These are phyloP conservation scores for Halocaridina rubra DNA, from an alignment of 2,888 invertebrate genomes.

Conservation along the genomic window DNA sequence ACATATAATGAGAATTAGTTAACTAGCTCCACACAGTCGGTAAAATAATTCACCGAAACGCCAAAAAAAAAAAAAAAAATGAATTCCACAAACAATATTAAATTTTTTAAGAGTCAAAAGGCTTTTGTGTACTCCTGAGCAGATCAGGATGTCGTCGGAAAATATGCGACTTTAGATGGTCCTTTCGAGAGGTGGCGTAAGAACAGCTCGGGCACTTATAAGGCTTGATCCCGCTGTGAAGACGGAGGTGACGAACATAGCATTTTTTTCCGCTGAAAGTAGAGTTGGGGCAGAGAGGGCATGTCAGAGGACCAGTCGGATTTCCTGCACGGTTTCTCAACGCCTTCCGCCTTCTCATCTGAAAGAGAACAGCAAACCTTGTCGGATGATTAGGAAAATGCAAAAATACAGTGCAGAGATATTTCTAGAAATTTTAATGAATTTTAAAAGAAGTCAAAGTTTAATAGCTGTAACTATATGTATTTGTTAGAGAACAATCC, in stretches of 20 bases:
- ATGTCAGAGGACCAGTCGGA: constrained; percentile 33
- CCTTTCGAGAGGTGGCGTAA: constrained; percentile 51
- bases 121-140: too few species aligned
- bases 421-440: too few species aligned
- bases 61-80: too few species aligned
- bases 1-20: too few species aligned
- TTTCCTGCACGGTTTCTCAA: constrained; percentile 17
- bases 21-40: too few species aligned
- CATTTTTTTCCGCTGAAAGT: constrained; percentile 39
- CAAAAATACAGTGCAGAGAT: not conserved
- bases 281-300: constrained; percentile 53
- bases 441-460: too few species aligned
- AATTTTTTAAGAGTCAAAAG: too few species aligned
- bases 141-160: constrained; percentile 21
- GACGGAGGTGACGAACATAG: constrained; percentile 44
- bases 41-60: too few species aligned
- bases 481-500: too few species aligned
- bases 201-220: constrained; percentile 38
- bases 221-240: constrained; percentile 47
- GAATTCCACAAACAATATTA: too few species aligned
- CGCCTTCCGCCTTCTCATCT: too few species aligned
- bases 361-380: constrained; percentile 30
- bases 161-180: constrained; percentile 50
- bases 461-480: too few species aligned
- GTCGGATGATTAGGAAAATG: not conserved